Percentiles rank a stretch among this genome's conserved stretches.
Conservation (phyloP, 92 coral and sea anemone species). For the Metridium senile region DNA sequence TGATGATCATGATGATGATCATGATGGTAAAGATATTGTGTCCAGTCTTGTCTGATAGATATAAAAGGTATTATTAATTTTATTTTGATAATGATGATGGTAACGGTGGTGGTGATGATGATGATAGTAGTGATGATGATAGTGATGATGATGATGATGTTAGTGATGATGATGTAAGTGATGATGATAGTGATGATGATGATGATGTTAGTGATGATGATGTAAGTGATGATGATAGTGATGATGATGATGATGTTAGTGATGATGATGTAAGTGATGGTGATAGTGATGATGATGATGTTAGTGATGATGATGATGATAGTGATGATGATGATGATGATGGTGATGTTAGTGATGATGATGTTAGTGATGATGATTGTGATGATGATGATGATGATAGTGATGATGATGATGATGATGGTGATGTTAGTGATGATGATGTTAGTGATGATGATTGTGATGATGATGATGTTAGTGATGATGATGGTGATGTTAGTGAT, state of each 20-base stretch:
- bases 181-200: neutral
- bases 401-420: neutral
- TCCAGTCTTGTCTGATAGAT: neutral
- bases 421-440: neutral
- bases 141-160: neutral
- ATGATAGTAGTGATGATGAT: neutral
- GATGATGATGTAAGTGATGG: neutral
- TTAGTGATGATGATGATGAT: neutral
- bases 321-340: neutral
- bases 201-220: neutral
- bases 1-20: neutral
- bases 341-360: neutral
- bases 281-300: neutral
- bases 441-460: neutral
- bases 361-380: neutral
- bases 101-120: neutral
- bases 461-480: no score
- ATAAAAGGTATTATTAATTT: no score
- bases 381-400: neutral
- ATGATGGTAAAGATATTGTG: neutral
- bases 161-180: neutral
- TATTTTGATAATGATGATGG: neutral
- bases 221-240: neutral
- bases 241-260: neutral
- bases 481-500: no score